Evolutionary conservation across 2,888 invertebrate genomes (phyloP).

Genomic region (Brassicogethes aeneus): DNA sequence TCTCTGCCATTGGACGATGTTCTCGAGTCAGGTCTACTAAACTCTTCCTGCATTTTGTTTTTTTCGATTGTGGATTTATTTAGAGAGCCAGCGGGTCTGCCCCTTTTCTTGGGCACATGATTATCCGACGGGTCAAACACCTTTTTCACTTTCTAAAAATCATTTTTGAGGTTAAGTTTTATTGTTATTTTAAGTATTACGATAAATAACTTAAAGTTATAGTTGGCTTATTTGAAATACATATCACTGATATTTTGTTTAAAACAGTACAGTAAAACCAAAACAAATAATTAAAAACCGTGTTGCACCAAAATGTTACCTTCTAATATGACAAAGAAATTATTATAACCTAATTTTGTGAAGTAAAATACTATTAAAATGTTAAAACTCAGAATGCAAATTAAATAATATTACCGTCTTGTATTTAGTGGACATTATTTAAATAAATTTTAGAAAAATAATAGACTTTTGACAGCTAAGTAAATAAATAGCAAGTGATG

Average conservation of each 20-base stretch:
- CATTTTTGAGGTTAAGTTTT: constrained; percentile 8
- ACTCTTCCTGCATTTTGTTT: constrained; percentile 29
- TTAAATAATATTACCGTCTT: too few relatives aligned
- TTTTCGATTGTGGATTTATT: constrained; percentile 53
- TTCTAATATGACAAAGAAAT: too few relatives aligned
- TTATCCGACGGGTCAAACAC: constrained; percentile 82
- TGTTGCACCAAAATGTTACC: too few relatives aligned
- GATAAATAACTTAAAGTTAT: background rate
- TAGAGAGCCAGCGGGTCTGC: constrained; percentile 54
- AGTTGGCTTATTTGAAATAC: background rate
- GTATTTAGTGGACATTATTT: too few relatives aligned
- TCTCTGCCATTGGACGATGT: constrained; percentile 35
- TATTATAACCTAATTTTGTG: too few relatives aligned
- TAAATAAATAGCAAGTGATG: too few relatives aligned
- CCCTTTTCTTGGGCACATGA: constrained; percentile 65
- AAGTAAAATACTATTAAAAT: too few relatives aligned
- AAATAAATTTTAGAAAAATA: too few relatives aligned
- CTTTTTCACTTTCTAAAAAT: constrained; percentile 61
- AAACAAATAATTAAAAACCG: background rate
- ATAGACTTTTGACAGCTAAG: too few relatives aligned
- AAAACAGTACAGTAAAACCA: background rate
- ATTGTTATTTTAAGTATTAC: background rate
- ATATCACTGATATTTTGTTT: background rate
- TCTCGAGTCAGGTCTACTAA: constrained; percentile 32
- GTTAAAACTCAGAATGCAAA: too few relatives aligned